Evolutionary conservation across 2,888 invertebrate species (phyloP).

Genomic region (Patella caerulea): DNA sequence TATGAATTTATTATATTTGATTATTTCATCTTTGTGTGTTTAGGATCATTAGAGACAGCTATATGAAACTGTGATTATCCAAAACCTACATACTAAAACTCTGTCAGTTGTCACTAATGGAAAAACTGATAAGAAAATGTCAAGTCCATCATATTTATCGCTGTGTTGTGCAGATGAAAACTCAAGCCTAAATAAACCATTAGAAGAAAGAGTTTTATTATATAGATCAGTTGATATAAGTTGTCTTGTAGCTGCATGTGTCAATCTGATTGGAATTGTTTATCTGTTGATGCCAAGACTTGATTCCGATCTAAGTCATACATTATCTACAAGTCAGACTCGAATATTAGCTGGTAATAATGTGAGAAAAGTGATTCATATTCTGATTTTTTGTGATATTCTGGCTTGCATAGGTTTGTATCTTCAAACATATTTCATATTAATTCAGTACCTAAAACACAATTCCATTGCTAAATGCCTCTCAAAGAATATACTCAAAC

Average conservation of each 20-base stretch:
- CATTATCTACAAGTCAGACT: conserved; percentile 7
- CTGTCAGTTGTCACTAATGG: too few relatives aligned
- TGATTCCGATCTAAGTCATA: conserved; percentile 12
- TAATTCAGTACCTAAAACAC: background rate
- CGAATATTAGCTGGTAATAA: conserved; percentile 14
- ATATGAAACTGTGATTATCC: too few relatives aligned
- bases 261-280: conserved; percentile 31
- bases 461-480: too few relatives aligned
- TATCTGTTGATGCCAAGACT: conserved; percentile 34
- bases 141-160: conserved; percentile 17
- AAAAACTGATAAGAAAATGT: conserved; percentile 12
- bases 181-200: background rate
- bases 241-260: conserved; percentile 16
- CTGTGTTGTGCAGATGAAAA: conserved; percentile 15
- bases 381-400: conserved; percentile 7
- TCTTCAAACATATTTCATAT: background rate
- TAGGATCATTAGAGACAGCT: too few relatives aligned
- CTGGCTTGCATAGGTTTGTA: conserved; percentile 10
- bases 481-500: too few relatives aligned
- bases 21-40: too few relatives aligned
- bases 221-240: background rate
- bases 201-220: background rate
- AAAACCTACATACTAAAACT: too few relatives aligned
- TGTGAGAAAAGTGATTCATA: background rate
- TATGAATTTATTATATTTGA: too few relatives aligned